Conservation (phyloP, 2,797 vertebrate species). For the Bryconaethiops microstoma region DNA sequence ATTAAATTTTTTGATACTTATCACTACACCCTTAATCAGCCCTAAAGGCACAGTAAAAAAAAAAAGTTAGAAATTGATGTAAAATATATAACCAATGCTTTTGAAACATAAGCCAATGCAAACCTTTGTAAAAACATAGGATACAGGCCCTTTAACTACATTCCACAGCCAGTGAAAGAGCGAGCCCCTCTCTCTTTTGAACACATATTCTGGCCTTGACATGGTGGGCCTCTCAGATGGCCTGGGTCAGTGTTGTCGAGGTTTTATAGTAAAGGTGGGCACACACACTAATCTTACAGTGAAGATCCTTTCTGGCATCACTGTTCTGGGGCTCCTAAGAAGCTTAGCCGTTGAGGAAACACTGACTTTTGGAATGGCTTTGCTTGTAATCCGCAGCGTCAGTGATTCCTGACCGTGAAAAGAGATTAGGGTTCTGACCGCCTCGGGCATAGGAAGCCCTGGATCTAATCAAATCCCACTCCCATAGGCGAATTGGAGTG, state of each 20-base stretch:
- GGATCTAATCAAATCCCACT: constrained; percentile 23
- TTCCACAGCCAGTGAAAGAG: not conserved
- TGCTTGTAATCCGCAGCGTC: constrained; percentile 46
- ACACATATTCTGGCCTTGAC: not conserved
- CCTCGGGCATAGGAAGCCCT: constrained; percentile 19
- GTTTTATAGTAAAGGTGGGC: constrained; percentile 16
- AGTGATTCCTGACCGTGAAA: constrained; percentile 40
- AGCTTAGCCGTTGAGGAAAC: constrained; percentile 46
- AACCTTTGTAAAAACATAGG: no score
- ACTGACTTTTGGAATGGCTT: constrained; percentile 51
- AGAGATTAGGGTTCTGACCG: constrained; percentile 37
- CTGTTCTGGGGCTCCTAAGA: constrained; percentile 43
- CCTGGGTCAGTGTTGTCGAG: constrained; percentile 10
- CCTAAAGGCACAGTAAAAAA: no score
- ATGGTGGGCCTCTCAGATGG: not conserved
- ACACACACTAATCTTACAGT: constrained; percentile 39
- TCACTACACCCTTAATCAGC: no score
- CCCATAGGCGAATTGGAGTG: constrained; percentile 5
- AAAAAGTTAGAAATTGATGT: no score
- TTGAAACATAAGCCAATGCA: no score
- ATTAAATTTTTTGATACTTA: no score
- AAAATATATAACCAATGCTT: no score
- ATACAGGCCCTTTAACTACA: not conserved
- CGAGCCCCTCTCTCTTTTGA: not conserved
- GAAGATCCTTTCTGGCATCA: constrained; percentile 41